phyloP scores from a whole-genome alignment of 2,113 vertebrate species.

The Prolemur simus region DNA sequence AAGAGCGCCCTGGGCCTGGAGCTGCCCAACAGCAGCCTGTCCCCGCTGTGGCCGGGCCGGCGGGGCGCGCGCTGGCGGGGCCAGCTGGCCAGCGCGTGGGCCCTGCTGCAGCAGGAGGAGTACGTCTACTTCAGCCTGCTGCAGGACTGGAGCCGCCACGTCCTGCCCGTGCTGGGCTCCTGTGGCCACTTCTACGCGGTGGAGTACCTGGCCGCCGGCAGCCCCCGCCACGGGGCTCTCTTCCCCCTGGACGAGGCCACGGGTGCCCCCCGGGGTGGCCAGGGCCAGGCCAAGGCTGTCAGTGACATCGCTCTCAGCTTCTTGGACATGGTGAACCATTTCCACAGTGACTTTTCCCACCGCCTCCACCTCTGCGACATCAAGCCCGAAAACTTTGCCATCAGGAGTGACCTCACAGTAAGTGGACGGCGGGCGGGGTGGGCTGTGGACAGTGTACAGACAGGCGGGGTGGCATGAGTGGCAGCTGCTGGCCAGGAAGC shows the following conservation, averaged over 20 bases:
- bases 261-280: constrained; percentile 34
- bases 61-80: constrained; percentile 85
- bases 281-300: constrained; percentile 78
- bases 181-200: constrained; percentile 98
- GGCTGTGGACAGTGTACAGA: fast-evolving
- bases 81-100: constrained; percentile 94
- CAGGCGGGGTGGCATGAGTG: too few relatives aligned
- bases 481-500: neutral
- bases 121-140: constrained; percentile 93
- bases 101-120: constrained; percentile 96
- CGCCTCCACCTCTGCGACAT: constrained; percentile 96
- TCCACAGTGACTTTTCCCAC: constrained; percentile 95
- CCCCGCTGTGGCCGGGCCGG: constrained; percentile 84
- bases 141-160: constrained; percentile 92
- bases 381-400: constrained; percentile 98
- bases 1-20: constrained; percentile 91
- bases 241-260: constrained; percentile 89
- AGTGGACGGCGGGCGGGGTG: constrained; percentile 70
- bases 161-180: constrained; percentile 93
- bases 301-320: constrained; percentile 94
- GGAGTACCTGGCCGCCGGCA: constrained; percentile 94
- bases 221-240: constrained; percentile 91
- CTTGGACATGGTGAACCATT: constrained; percentile 95
- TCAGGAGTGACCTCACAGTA: constrained; percentile 95
- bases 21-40: constrained; percentile 84